Base-by-base conservation (phyloP, 2,113 vertebrate genomes). In the Empidonax alnorum region DNA sequence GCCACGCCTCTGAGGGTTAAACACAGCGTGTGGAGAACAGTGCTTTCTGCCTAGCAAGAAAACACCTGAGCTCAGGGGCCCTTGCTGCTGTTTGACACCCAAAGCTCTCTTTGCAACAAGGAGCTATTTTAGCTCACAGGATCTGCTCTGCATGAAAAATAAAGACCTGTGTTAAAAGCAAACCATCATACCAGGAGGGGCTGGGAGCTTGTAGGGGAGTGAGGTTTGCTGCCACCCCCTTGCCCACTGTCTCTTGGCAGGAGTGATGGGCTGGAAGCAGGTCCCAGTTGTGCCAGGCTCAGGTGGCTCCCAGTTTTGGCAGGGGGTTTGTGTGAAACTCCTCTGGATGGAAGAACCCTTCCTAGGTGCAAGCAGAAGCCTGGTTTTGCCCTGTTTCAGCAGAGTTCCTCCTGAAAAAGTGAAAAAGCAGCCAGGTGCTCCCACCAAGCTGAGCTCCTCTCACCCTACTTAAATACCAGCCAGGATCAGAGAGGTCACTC, bases 251-350 rank as follows among this genome's bases (percentile, higher is more conserved):
- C 20, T 44, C 23, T 12, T 62, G 62, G 30, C 27, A 42, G 69
- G 31, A 61, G 46, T 1, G 1, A 9, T 7, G 30, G 33, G 25
- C 33, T 65, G 56, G 30, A 25, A 42, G 39, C 1, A 0, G 31
- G 24, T 61, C 55, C 56, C 14, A 10, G 41, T 27, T 84, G 55
- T 30, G 23, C 33, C 35, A 12, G 0, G 0, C 42, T 47, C 1
- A 0, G n/a, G 31, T 14, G 31, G 14, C 23, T 65, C 50, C 46
- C 21, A 22, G 37, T 58, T 74, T 90, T 41, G 74, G 37, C 74
- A 62, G 52, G 0, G 0, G 27, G 21, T 23, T 33, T 82, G 55
- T 41, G 23, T 59, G 39, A 84, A 77, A 33, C 20, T 50, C 47
- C 47, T 42, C 31, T 59, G 1, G 2, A 52, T 71, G 66, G 41